These are phyloP conservation scores for Diorhabda carinulata DNA, from an alignment of 1,140 invertebrate species.

Conservation along the genomic window DNA sequence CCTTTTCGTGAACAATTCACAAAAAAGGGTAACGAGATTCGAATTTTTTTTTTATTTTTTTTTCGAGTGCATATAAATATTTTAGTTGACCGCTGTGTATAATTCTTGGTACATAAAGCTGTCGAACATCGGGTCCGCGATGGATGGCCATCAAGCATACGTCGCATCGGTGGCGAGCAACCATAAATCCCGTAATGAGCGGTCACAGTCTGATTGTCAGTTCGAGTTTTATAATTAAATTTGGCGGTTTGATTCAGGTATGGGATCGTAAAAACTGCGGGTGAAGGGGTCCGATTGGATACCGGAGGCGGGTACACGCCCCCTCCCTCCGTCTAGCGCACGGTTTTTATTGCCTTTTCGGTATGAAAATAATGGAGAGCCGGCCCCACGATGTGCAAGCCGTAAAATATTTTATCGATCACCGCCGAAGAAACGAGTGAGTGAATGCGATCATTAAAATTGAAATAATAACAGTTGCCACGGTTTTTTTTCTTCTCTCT, in stretches of 20 bases:
- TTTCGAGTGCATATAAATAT: too few relatives aligned
- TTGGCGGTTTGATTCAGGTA: conserved; percentile 28
- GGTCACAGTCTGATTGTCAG: conserved; percentile 9
- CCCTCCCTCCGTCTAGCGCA: neutral
- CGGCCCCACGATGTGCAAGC: neutral
- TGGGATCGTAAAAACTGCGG: conserved; percentile 26
- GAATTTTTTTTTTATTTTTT: too few relatives aligned
- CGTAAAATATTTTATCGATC: neutral
- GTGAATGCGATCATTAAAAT: neutral
- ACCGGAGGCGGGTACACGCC: neutral
- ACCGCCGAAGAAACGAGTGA: neutral
- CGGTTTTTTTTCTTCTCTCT: too few relatives aligned
- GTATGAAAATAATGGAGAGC: conserved; percentile 2
- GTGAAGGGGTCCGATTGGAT: conserved; percentile 5
- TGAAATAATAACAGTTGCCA: neutral
- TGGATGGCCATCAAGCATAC: neutral
- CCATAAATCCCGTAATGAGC: neutral
- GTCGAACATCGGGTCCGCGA: neutral
- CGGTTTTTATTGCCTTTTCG: neutral
- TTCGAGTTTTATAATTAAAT: conserved; percentile 24
- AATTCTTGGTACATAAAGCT: neutral
- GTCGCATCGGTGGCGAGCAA: conserved; percentile 1
- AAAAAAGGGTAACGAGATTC: too few relatives aligned
- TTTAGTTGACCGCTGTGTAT: neutral
- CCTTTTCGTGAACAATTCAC: too few relatives aligned